Evolutionary conservation across 2,888 invertebrate genomes (phyloP), one percentile per base, ranked within the genome.

Genomic region (Bellardia bayeri): DNA sequence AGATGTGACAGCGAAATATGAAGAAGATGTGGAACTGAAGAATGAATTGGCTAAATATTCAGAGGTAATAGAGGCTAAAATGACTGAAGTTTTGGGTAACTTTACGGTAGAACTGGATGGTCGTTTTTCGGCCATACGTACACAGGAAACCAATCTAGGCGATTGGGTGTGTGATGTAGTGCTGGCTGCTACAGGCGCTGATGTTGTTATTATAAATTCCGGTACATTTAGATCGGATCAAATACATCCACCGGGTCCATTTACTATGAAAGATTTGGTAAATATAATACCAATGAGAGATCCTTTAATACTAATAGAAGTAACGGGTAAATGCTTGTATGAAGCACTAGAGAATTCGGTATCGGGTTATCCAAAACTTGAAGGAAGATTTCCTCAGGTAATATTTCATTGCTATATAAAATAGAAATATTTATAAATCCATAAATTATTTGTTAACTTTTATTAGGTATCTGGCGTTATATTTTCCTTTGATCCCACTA

Each of bases 71-170:
- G 97, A 97, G 91, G 96, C 96, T 45, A 97, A 97, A 93, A 96
- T 98, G 96, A 96, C 97, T 89, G 97, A 97, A 90, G 95, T 97
- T 0, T 94, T 98, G 23, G 98, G 98, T 69, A 95, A 96, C 90
- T 97, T 98, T 94, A 95, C 96, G 87, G 97, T 97, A n/a, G 97
- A 97, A 13, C 94, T 98, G 64, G 98, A 98, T 92, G 98, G 98
- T 0, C 94, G 97, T 80, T 98, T 98, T 94, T 95, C 96, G 0
- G 95, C 95, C 58, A 96, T 98, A 79, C 94, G 98, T 30, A 97
- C 97, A 0, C 94, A 95, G 87, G 98, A 98, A 94, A 97, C 97
- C n/a, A 98, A 98, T 94, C 94, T 98, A 56, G 98, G 98, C 90
- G 96, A 97, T 94, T 97, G 97, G 96, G 95, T 97, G 68, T 97